Percentiles rank a stretch among this genome's conserved stretches.
Evolutionary conservation across 2,113 vertebrate species (phyloP).

Genomic region (Pseudorhombus dupliciocellatus): DNA sequence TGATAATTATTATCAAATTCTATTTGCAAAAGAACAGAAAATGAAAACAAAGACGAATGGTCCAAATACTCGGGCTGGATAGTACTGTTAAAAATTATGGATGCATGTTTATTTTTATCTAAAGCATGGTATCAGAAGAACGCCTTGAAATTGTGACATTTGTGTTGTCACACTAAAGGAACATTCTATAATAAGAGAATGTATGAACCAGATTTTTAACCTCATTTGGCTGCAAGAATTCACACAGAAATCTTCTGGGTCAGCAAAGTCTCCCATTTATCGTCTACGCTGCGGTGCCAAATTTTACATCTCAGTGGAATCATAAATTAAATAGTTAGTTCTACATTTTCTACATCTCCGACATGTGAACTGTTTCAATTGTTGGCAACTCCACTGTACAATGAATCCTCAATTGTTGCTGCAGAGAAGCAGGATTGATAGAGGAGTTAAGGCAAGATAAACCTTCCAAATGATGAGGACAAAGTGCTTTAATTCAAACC

Average conservation of each 20-base stretch:
- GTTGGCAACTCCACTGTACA: not conserved
- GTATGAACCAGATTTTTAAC: slow-evolving; percentile 15
- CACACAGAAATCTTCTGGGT: slow-evolving; percentile 36
- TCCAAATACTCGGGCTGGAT: not conserved
- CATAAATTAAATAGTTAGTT: slow-evolving; percentile 25
- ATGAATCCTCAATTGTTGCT: not conserved
- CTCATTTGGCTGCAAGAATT: slow-evolving; percentile 12
- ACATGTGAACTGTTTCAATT: slow-evolving; percentile 18
- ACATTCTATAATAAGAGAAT: not conserved
- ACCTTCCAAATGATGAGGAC: not conserved
- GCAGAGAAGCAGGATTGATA: not conserved
- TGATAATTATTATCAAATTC: not conserved
- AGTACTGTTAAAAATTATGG: not conserved
- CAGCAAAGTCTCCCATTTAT: slow-evolving; percentile 37
- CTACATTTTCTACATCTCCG: slow-evolving; percentile 3
- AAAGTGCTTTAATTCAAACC: not conserved
- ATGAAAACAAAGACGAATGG: not conserved
- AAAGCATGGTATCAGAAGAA: not conserved
- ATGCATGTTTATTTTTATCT: not conserved
- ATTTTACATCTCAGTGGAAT: slow-evolving; percentile 47
- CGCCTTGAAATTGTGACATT: not conserved
- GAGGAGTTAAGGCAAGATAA: not conserved
- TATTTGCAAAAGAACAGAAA: not conserved
- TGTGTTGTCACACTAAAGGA: not conserved
- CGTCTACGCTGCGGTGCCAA: slow-evolving; percentile 38